A percentile compares a stretch with the other conserved stretches of the same genome.
phyloP scores from a whole-genome alignment of 2,797 vertebrate species.

The Stomatorhinus walkeri region DNA sequence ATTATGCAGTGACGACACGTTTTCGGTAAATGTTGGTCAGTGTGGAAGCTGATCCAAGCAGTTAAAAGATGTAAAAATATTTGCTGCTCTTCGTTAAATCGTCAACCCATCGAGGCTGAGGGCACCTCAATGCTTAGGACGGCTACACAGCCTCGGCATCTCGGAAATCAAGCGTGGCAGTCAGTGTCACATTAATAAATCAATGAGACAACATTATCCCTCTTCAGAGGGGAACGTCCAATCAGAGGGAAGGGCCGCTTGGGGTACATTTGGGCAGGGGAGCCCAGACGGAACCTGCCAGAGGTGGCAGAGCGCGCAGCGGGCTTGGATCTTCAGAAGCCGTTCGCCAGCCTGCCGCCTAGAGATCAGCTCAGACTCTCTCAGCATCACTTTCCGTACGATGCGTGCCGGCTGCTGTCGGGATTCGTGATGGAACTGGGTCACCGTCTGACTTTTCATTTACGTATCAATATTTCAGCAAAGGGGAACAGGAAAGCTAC shows the following conservation, averaged over 20 bases:
- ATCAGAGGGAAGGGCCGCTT: neutral
- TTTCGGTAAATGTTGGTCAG: neutral
- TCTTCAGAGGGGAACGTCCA: neutral
- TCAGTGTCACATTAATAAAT: constrained; percentile 6
- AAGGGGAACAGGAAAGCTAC: neutral
- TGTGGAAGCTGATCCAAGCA: neutral
- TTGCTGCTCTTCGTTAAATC: constrained; percentile 29
- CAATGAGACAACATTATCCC: neutral
- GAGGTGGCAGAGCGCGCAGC: neutral
- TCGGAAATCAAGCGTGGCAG: neutral
- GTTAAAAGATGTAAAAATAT: constrained; percentile 33
- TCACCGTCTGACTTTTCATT: constrained; percentile 17
- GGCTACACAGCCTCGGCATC: neutral
- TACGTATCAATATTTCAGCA: constrained; percentile 20
- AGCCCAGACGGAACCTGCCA: neutral
- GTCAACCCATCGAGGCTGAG: neutral
- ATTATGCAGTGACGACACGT: constrained; percentile 16
- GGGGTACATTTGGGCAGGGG: neutral
- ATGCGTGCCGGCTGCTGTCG: neutral
- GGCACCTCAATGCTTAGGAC: neutral
- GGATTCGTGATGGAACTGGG: constrained; percentile 21
- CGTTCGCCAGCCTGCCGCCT: neutral
- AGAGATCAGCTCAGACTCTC: neutral
- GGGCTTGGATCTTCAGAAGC: neutral
- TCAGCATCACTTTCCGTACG: neutral